Evolutionary conservation across 2,113 vertebrate species (phyloP).

Genomic region (Climacteris rufus): DNA sequence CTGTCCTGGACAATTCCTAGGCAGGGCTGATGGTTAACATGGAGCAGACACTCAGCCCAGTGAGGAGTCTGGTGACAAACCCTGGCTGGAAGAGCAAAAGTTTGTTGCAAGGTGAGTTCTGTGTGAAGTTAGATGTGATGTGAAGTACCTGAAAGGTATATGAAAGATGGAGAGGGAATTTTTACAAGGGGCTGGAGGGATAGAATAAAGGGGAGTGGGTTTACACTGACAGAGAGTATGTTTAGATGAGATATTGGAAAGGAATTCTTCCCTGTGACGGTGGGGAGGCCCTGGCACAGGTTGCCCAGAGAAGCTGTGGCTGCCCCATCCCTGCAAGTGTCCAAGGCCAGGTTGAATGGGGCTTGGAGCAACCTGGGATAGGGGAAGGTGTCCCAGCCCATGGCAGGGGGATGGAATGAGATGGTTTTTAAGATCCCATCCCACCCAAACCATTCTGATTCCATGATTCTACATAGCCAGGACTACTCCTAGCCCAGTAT

Average conservation of each 20-base stretch:
- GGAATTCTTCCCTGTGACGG: background rate
- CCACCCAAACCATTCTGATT: background rate
- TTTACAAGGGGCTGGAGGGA: background rate
- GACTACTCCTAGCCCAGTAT: background rate
- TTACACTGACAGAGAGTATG: background rate
- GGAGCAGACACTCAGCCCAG: background rate
- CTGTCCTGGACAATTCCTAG: background rate
- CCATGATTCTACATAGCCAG: background rate
- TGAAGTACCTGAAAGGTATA: background rate
- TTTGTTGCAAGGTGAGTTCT: background rate
- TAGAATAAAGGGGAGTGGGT: background rate
- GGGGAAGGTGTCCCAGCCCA: accelerated
- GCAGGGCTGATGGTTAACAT: background rate
- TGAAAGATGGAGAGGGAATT: background rate
- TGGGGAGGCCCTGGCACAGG: background rate
- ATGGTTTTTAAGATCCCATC: background rate
- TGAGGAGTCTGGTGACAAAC: background rate
- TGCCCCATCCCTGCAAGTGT: background rate
- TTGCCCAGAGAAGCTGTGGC: background rate
- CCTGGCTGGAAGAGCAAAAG: background rate
- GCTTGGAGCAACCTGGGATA: background rate
- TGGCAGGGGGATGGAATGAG: background rate
- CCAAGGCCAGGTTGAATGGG: background rate
- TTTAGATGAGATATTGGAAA: background rate
- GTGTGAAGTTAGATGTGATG: background rate